Evolutionary conservation across 2,888 invertebrate genomes (phyloP).

Genomic region (Leptopilina drosophilae): DNA sequence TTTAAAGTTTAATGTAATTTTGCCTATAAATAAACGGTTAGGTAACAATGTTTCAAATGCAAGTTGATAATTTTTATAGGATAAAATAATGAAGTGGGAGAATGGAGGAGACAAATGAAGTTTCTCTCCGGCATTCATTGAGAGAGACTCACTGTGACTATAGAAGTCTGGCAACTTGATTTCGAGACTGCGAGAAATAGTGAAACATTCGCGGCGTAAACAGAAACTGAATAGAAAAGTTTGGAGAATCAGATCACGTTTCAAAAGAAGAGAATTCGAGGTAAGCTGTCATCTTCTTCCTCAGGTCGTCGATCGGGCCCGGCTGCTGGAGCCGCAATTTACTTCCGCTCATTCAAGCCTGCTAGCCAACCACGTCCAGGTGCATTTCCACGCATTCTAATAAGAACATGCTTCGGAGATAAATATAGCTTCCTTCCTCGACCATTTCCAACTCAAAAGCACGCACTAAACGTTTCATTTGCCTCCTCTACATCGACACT

Average conservation of each 20-base stretch:
- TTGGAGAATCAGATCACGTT: constrained; percentile 27
- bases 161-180: too few relatives aligned
- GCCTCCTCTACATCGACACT: background rate
- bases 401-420: constrained; percentile 54
- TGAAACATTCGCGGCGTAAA: too few relatives aligned
- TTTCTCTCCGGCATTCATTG: too few relatives aligned
- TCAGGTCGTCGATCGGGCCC: constrained; percentile 38
- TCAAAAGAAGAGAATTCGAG: constrained; percentile 12
- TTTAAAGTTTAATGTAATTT: too few relatives aligned
- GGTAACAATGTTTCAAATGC: too few relatives aligned
- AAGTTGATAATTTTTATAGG: too few relatives aligned
- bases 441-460: background rate
- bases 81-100: too few relatives aligned
- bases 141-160: too few relatives aligned
- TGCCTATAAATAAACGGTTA: too few relatives aligned
- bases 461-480: constrained; percentile 6
- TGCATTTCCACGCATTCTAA: constrained; percentile 60
- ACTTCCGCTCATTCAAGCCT: constrained; percentile 62
- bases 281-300: constrained; percentile 38
- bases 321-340: constrained; percentile 60
- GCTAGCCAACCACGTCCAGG: constrained; percentile 62
- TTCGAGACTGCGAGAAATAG: too few relatives aligned
- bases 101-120: too few relatives aligned
- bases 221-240: too few relatives aligned
- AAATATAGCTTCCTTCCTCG: constrained; percentile 58